phyloP scores from a whole-genome alignment of 2,113 vertebrate genomes.

The Psephotus haematonotus region DNA sequence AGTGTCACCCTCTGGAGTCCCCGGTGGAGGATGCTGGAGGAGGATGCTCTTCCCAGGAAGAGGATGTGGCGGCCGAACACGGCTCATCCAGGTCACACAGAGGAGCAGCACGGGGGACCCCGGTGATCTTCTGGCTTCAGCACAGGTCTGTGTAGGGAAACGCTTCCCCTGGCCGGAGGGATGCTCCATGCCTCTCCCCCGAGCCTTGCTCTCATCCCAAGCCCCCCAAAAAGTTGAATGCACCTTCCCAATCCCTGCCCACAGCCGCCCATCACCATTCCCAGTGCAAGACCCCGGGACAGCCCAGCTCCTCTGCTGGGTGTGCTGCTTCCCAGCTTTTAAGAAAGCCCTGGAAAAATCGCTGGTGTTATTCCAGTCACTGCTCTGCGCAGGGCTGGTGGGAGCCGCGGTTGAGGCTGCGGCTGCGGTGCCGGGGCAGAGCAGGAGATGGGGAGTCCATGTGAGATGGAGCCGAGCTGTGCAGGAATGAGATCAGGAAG shows the following conservation, averaged over 20 bases:
- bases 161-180: rapidly evolving
- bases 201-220: neutral
- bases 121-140: rapidly evolving
- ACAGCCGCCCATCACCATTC: rapidly evolving
- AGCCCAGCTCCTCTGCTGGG: neutral
- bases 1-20: rapidly evolving
- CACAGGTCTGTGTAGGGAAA: neutral
- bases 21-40: rapidly evolving
- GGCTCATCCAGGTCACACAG: neutral
- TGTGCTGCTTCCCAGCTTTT: rapidly evolving
- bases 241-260: neutral
- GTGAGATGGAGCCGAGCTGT: neutral
- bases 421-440: neutral
- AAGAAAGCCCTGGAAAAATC: neutral
- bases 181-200: neutral
- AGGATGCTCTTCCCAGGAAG: neutral
- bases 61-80: rapidly evolving
- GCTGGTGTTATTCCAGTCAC: neutral
- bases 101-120: neutral
- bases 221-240: rapidly evolving
- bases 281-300: neutral
- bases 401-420: rapidly evolving
- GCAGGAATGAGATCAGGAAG: neutral
- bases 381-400: neutral
- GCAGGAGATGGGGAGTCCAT: neutral